Evolutionary conservation across 1,140 invertebrate genomes (phyloP), one percentile per base, ranked within the genome.

Genomic region (Gryon sp.): DNA sequence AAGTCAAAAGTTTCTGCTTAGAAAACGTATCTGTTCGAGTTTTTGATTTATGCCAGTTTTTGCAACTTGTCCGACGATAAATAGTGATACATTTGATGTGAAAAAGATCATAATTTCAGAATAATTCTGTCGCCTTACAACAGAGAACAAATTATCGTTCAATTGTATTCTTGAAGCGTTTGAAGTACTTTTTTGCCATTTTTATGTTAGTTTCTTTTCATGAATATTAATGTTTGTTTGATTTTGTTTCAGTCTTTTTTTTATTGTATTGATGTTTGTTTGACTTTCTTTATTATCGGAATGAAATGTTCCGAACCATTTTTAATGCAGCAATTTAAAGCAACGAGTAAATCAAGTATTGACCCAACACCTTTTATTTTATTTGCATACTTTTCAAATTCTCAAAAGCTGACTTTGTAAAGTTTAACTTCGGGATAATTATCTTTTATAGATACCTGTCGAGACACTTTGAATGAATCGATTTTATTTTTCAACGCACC

Each of bases 11-110:
- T 16, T 4, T 12, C 8, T n/a, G 24, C 24, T 46, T 46, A 46
- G 14, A n/a, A 46, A 46, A 46, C 43, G 22, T 46, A 46, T 46
- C 19, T 30, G 22, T 11, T 30, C 24, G 30, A 30, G 22, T n/a
- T 46, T 46, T 12, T 46, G 43, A 46, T 46, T 46, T 46, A 46
- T 46, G 15, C n/a, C 24, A 46, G 22, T 46, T 16, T 24, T 46
- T 9, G 2, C 15, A 46, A 46, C 12, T 46, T 45, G 6, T 28
- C 16, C 16, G 2, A 40, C 8, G 16, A 8, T 46, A 46, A 46
- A 46, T 28, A 46, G 9, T 14, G 43, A 46, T 30, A 30, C 43
- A 8, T 18, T 52, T 34, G 30, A 36, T 52, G 18, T 14, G 8
- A 32, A 36, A 22, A 19, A 16, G 9, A 6, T 38, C 9, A 30